These are phyloP conservation scores for Boloria selene DNA, from an alignment of 2,888 invertebrate genomes.

Conservation along the genomic window DNA sequence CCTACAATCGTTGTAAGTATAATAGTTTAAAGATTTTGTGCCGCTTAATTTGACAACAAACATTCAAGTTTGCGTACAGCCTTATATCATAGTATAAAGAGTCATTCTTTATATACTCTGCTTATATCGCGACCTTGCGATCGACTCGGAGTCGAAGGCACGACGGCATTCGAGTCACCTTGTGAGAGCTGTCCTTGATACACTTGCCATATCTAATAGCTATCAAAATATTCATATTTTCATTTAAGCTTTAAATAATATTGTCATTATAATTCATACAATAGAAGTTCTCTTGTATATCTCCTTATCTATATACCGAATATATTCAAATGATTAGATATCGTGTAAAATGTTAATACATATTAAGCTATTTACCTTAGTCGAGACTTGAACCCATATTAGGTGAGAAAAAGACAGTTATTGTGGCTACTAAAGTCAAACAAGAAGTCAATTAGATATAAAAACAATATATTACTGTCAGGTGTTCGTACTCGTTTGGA, in stretches of 20 bases:
- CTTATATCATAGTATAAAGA: too few relatives aligned
- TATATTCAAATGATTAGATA: neutral
- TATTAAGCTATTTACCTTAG: neutral
- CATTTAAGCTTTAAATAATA: too few relatives aligned
- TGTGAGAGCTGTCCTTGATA: constrained; percentile 29
- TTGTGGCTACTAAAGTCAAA: too few relatives aligned
- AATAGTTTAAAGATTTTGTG: neutral
- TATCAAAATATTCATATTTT: neutral
- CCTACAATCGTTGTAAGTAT: neutral
- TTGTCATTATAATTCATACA: too few relatives aligned
- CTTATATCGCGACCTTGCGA: constrained; percentile 20
- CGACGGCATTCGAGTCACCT: constrained; percentile 23
- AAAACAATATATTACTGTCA: neutral
- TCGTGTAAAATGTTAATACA: neutral
- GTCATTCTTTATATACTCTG: too few relatives aligned
- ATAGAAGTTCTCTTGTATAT: too few relatives aligned
- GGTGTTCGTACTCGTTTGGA: neutral
- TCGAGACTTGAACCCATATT: neutral
- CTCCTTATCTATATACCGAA: too few relatives aligned
- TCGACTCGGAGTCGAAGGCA: constrained; percentile 7
- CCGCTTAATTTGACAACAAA: neutral
- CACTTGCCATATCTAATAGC: constrained; percentile 21
- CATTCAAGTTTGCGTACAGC: neutral
- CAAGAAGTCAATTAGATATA: neutral
- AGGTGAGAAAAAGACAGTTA: too few relatives aligned